Base-by-base conservation (phyloP, 2,888 invertebrate species). In the Drosophila basisetae region DNA sequence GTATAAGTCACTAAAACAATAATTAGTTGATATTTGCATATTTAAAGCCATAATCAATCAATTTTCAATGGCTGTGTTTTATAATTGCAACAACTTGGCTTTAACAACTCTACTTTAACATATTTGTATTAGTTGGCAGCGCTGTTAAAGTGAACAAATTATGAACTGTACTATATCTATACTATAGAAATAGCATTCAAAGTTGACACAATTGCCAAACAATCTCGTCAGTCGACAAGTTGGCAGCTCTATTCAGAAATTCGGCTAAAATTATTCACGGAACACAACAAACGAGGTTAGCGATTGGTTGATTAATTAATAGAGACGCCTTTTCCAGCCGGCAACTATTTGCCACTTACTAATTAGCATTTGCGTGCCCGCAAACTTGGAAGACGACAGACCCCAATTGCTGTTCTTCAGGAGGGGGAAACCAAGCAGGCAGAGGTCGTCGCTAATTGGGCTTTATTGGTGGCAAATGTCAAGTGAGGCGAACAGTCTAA, bases 381-480 rank as follows among this genome's bases (percentile, higher is more conserved):
- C 72, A 47, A 89, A 71, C 71, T 71, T 71, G 33, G 11, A 53
- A 66, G 68, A 67, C 62, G 67, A 50, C 54, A 61, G 68, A 52
- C 55, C 50, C 43, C n/a, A 50, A 64, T 60, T 60, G 49, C 53
- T 37, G 50, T 50, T 35, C 50, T 41, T 68, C 33, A 6, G 28
- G 16, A 3, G 28, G 37, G 1, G 28, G 30, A 13, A n/a, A 33
- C 4, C 4, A 25, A 28, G 28, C 7, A 4, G 61, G 22, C 43
- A 22, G 22, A 58, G 49, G 63, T 9, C 56, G 61, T 33, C 77
- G 71, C 87, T 85, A 86, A 85, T 85, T 85, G 84, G 87, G 62
- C 89, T 82, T 84, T 85, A 89, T 85, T 86, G 89, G 84, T 81
- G 76, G 84, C 76, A 81, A 84, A 80, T 77, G 87, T 86, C 79